Conservation (phyloP, 2,888 invertebrate genomes). For the Pherbina coryleti region DNA sequence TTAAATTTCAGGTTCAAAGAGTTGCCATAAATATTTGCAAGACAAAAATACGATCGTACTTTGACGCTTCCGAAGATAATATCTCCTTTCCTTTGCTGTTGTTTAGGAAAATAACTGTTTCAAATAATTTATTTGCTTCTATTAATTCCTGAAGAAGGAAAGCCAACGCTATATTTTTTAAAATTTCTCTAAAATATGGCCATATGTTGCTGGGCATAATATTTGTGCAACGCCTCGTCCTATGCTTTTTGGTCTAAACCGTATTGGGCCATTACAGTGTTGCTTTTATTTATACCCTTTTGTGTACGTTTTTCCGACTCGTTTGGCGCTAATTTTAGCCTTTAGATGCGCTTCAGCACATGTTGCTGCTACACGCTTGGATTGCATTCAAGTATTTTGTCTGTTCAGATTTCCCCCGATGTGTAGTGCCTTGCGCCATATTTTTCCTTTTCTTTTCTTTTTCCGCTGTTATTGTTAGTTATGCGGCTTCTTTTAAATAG, state of each 20-base stretch:
- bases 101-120: too few species aligned
- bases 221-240: neutral
- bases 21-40: too few species aligned
- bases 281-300: neutral
- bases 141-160: neutral
- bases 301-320: neutral
- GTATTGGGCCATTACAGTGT: neutral
- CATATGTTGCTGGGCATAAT: neutral
- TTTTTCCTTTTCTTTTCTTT: neutral
- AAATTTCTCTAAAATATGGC: neutral
- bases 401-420: neutral
- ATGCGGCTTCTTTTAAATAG: neutral
- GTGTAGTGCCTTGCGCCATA: neutral
- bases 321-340: constrained; percentile 5
- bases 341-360: constrained; percentile 6
- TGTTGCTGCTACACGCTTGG: neutral
- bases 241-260: neutral
- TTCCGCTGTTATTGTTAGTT: neutral
- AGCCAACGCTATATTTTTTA: neutral
- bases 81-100: too few species aligned
- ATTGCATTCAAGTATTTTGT: neutral
- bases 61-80: too few species aligned
- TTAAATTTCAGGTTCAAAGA: too few species aligned
- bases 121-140: neutral
- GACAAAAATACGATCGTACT: too few species aligned